Evolutionary conservation across 2,113 vertebrate genomes (phyloP).

Genomic region (Notarius lentiginosus): DNA sequence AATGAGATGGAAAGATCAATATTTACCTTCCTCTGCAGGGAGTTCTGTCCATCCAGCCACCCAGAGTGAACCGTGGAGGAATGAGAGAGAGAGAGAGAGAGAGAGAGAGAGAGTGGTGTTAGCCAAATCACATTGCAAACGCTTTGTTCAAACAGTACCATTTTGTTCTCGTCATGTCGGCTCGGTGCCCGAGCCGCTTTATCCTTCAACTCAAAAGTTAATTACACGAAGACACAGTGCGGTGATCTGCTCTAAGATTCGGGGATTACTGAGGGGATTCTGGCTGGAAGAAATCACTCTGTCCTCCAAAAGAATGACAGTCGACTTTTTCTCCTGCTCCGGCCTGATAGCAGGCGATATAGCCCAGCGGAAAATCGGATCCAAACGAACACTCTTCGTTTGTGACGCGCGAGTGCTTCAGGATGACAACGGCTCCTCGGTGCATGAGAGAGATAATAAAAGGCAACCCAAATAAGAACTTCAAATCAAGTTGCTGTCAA

Average conservation of each 20-base stretch:
- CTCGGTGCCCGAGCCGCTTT: neutral
- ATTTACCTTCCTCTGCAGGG: conserved; percentile 83
- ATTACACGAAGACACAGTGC: conserved; percentile 35
- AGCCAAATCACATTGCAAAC: conserved; percentile 30
- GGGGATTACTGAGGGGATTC: conserved; percentile 32
- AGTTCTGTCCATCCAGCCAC: conserved; percentile 71
- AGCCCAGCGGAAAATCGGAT: neutral
- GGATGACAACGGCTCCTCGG: neutral
- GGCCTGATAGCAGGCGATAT: neutral
- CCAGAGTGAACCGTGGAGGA: conserved; percentile 52
- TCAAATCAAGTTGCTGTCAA: neutral
- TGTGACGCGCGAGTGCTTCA: neutral
- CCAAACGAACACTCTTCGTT: neutral
- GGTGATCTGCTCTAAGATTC: conserved; percentile 13
- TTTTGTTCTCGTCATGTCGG: neutral
- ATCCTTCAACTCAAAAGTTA: conserved; percentile 48
- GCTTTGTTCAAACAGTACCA: conserved; percentile 20
- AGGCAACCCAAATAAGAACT: neutral
- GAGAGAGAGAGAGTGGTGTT: conserved; percentile 47
- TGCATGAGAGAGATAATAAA: neutral
- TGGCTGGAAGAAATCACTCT: conserved; percentile 3
- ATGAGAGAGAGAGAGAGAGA: conserved; percentile 37
- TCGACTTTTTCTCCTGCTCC: neutral
- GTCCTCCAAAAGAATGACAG: neutral
- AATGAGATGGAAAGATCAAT: conserved; percentile 70